Evolutionary conservation across 2,888 invertebrate genomes (phyloP).

Genomic region (Scaptomyza polygonia): DNA sequence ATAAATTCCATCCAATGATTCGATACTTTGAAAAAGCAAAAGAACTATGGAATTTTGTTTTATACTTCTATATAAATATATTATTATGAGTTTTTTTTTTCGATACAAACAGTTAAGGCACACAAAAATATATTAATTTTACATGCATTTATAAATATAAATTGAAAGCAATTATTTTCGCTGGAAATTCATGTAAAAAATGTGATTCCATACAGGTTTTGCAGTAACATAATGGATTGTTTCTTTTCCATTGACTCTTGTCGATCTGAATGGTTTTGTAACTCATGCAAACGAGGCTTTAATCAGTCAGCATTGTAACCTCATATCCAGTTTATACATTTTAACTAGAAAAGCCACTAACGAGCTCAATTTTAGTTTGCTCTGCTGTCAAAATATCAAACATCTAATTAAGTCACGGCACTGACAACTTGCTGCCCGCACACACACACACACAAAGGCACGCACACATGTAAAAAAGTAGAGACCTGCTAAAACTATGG

Average conservation of each 20-base stretch:
- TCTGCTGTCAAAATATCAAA: conserved; percentile 62
- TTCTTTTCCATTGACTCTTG: neutral
- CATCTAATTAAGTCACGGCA: conserved; percentile 67
- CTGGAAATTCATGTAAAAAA: too few species aligned
- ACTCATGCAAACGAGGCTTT: neutral
- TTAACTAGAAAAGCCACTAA: conserved; percentile 52
- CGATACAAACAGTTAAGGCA: neutral
- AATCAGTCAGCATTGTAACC: conserved; percentile 14
- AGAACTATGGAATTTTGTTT: neutral
- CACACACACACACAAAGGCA: neutral
- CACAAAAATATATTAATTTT: neutral
- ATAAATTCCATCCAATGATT: neutral
- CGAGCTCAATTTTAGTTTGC: conserved; percentile 52
- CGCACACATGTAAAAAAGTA: conserved; percentile 23
- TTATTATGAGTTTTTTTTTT: neutral
- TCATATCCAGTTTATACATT: conserved; percentile 8
- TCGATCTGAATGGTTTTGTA: neutral
- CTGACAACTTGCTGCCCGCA: conserved; percentile 41
- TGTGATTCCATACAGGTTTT: too few species aligned
- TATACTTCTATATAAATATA: neutral
- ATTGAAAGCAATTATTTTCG: too few species aligned
- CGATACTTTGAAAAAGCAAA: neutral
- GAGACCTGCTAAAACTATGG: conserved; percentile 18
- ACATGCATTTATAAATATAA: too few species aligned
- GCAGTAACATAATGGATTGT: neutral